Evolutionary conservation across 2,888 invertebrate species (phyloP).

Genomic region (Xanthia togata): DNA sequence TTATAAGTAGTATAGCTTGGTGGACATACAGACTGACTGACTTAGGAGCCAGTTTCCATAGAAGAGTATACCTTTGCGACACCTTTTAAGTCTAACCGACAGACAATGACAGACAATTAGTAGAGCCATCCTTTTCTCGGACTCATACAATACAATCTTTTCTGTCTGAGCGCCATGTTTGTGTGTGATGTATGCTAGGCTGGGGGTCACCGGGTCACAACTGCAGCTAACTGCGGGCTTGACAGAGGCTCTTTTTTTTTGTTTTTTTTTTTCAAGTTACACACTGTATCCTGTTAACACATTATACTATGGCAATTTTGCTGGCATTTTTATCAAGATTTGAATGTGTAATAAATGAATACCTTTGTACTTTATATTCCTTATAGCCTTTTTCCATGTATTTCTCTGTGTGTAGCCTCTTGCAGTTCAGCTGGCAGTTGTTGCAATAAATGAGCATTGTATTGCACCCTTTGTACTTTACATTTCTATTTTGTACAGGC

Average conservation of each 20-base stretch:
- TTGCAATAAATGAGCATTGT: too few species aligned
- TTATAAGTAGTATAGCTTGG: not conserved
- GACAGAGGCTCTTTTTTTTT: too few species aligned
- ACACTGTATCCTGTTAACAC: not conserved
- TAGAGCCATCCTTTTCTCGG: not conserved
- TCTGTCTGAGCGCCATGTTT: not conserved
- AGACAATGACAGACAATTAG: not conserved
- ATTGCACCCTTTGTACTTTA: too few species aligned
- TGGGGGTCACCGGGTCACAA: not conserved
- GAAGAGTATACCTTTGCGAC: not conserved
- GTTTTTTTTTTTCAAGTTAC: too few species aligned
- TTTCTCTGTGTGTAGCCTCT: too few species aligned
- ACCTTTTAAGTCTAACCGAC: not conserved
- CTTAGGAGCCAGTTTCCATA: not conserved
- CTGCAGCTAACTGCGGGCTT: not conserved
- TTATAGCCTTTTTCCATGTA: too few species aligned
- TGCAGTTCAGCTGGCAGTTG: too few species aligned
- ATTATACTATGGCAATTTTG: not conserved
- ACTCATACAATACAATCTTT: not conserved
- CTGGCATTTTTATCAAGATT: not conserved
- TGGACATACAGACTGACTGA: constrained; percentile 1
- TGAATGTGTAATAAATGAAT: too few species aligned
- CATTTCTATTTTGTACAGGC: too few species aligned
- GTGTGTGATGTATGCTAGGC: not conserved
- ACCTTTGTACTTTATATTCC: too few species aligned